Evolutionary conservation across 2,888 invertebrate genomes (phyloP), one percentile per base, ranked within the genome.

Genomic region (Smittia aterrima): DNA sequence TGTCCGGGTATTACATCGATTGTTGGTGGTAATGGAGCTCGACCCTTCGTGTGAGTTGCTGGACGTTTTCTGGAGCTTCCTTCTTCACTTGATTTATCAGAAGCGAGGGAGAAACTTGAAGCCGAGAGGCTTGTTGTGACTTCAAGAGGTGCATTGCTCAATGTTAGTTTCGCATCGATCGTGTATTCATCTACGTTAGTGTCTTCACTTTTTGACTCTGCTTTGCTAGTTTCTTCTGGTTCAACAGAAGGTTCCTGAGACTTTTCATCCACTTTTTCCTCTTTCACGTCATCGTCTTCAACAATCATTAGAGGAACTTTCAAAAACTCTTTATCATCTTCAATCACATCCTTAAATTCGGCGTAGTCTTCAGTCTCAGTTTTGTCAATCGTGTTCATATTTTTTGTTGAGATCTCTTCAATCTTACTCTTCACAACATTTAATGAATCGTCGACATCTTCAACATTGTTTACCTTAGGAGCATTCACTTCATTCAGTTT

Each of bases 31-130:
- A 2, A 25, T 13, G 74, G 74, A 11, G 74, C 74, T 9, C 47
- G 74, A 38, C 74, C 74, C 47, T 74, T 74, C 13, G 41, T 24
- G 20, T 74, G 74, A 3, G 6, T 66, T 11, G 74, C 66, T 18
- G 41, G 64, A n/a, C 66, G 62, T 18, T 62, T 72, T 16, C 24
- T 73, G 13, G 27, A 54, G 11, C n/a, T 16, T 16, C 20, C 16
- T n/a, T 20, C 66, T 7, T 62, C 72, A 9, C 13, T 22, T 16
- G 66, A 66, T 9, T 41, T 70, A 11, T 47, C 27, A n/a, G 74
- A 74, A 24, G 74, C 32, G 16, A 74, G 24, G 7, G 74, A 74
- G 13, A 66, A 11, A n/a, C 18, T 74, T 7, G 74, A 74, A 13
- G 74, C 20, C n/a, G 74, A 74, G 25, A 74, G 38, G 20, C 41